Evolutionary conservation across 2,888 invertebrate genomes (phyloP).

Genomic region (Ennomos erosarius): DNA sequence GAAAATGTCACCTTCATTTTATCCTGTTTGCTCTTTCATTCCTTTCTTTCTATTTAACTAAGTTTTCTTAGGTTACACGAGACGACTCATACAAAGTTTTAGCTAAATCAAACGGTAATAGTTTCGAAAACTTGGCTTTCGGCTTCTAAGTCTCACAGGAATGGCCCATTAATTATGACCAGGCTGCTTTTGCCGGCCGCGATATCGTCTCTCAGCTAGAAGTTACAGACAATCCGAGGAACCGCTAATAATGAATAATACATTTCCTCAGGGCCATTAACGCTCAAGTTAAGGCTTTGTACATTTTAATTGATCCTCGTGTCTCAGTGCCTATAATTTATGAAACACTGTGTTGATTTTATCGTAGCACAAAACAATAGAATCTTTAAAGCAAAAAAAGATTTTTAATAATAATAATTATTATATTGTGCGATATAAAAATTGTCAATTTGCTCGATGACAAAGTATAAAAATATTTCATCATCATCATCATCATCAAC

Average conservation of each 20-base stretch:
- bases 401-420: too few species aligned
- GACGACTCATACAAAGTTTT: too few species aligned
- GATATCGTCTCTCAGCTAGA: constrained; percentile 14
- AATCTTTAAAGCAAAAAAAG: too few species aligned
- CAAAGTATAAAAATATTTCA: too few species aligned
- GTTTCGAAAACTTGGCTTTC: neutral
- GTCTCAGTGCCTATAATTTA: constrained; percentile 6
- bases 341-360: constrained; percentile 1
- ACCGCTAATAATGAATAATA: constrained; percentile 20
- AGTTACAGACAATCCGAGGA: constrained; percentile 19
- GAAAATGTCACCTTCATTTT: too few species aligned
- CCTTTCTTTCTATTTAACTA: too few species aligned
- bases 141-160: constrained; percentile 5
- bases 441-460: too few species aligned
- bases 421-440: too few species aligned
- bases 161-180: constrained; percentile 18
- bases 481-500: too few species aligned
- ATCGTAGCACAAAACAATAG: too few species aligned
- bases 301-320: constrained; percentile 18
- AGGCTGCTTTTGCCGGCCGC: constrained; percentile 13
- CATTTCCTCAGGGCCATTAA: constrained; percentile 16
- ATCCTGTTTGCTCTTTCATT: too few species aligned
- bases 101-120: neutral
- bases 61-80: too few species aligned
- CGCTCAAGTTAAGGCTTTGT: constrained; percentile 16